Percentiles rank a stretch among this genome's conserved stretches.
Evolutionary conservation across 1,140 invertebrate species (phyloP).

Genomic region (Cydia strobilella): DNA sequence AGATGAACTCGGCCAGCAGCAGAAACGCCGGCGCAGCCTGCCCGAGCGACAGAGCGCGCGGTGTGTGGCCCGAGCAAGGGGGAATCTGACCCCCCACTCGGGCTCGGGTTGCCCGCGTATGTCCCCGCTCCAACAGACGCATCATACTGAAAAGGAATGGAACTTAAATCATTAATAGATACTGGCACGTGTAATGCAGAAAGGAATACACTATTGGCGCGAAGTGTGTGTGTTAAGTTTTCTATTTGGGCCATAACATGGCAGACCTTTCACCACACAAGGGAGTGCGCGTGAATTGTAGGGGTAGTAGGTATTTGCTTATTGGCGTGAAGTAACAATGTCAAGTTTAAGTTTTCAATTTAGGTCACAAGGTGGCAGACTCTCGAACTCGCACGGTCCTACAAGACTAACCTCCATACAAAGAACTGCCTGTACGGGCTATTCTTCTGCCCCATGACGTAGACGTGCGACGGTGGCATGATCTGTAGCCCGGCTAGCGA

Average conservation of each 20-base stretch:
- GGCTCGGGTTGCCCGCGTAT: not conserved
- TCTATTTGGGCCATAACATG: no score
- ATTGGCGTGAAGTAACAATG: no score
- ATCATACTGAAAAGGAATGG: conserved; percentile 36
- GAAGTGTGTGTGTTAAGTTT: no score
- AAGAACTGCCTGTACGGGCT: conserved; percentile 78
- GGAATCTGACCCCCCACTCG: conserved; percentile 20
- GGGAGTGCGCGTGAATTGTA: no score
- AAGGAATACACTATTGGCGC: no score
- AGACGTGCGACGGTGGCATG: conserved; percentile 66
- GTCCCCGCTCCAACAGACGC: conserved; percentile 34
- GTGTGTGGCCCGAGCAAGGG: conserved; percentile 26
- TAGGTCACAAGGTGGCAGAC: no score
- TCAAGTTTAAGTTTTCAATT: no score
- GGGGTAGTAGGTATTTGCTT: no score
- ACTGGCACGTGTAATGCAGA: no score
- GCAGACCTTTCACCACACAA: no score
- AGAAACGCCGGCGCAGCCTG: conserved; percentile 67
- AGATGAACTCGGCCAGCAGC: conserved; percentile 42
- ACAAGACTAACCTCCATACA: conserved; percentile 61
- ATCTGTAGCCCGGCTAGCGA: conserved; percentile 72
- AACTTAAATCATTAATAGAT: no score
- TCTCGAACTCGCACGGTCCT: not conserved
- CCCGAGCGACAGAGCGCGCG: conserved; percentile 32
- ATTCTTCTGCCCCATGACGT: conserved; percentile 72